phyloP scores from a whole-genome alignment of 2,113 vertebrate species.

The Andinoacara biseriatus region DNA sequence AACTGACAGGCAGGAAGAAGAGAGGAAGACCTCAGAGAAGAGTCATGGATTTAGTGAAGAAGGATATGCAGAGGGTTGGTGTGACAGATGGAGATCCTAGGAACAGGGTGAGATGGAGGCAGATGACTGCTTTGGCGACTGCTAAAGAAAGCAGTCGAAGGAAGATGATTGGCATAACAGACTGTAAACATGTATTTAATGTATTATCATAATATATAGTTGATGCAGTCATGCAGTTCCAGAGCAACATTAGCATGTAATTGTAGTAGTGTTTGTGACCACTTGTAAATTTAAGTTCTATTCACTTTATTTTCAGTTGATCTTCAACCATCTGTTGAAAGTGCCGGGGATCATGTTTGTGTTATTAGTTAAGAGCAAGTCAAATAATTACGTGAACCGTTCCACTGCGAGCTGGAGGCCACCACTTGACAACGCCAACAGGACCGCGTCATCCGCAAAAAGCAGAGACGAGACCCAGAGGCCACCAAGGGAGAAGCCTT shows the following conservation, averaged over 20 bases:
- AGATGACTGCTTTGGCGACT: no score
- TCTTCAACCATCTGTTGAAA: not conserved
- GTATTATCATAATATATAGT: no score
- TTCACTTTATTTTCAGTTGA: not conserved
- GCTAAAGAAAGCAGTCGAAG: no score
- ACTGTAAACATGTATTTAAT: no score
- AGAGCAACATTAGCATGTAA: not conserved
- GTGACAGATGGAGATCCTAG: not conserved
- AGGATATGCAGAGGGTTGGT: not conserved
- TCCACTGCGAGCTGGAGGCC: no score
- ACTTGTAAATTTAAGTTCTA: not conserved
- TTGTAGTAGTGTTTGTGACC: not conserved
- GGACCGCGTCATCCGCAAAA: no score
- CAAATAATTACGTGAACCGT: no score
- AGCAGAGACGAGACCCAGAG: no score
- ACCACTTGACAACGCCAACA: no score
- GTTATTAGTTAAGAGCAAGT: not conserved
- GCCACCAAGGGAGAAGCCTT: no score
- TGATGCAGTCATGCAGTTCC: not conserved
- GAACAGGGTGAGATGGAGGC: no score
- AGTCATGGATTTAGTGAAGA: not conserved
- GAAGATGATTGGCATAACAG: no score
- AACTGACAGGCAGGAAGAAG: not conserved
- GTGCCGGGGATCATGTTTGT: not conserved
- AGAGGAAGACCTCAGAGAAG: not conserved